Evolutionary conservation across 2,113 vertebrate genomes (phyloP).

Genomic region (Phalacrocorax aristotelis): DNA sequence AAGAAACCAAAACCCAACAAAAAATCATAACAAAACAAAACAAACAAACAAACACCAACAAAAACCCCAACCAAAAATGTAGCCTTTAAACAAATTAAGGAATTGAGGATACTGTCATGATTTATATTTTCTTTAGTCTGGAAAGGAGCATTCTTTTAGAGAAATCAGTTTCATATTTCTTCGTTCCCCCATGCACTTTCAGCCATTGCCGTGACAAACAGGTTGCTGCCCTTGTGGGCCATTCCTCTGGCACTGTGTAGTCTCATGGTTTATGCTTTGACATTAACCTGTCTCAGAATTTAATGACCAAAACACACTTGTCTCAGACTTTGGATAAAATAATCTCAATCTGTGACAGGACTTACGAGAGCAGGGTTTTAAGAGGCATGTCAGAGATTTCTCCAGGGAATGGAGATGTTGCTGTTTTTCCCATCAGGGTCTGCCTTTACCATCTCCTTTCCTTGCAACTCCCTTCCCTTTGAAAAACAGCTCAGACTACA

Average conservation of each 20-base stretch:
- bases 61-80: background rate
- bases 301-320: background rate
- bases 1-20: background rate
- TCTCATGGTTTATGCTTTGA: background rate
- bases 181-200: accelerated
- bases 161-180: background rate
- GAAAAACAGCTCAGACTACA: background rate
- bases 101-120: background rate
- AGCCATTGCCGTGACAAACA: background rate
- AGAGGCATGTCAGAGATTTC: background rate
- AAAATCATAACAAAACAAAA: background rate
- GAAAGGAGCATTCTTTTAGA: background rate
- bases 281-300: background rate
- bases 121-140: background rate
- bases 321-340: background rate
- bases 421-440: background rate
- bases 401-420: background rate
- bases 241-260: background rate
- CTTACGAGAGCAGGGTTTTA: background rate
- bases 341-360: background rate
- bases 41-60: background rate
- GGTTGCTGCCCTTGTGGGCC: background rate
- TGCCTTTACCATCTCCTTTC: background rate
- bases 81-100: background rate
- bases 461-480: background rate